phyloP scores from a whole-genome alignment of 2,888 invertebrate genomes.

The Nymphalis urticae region DNA sequence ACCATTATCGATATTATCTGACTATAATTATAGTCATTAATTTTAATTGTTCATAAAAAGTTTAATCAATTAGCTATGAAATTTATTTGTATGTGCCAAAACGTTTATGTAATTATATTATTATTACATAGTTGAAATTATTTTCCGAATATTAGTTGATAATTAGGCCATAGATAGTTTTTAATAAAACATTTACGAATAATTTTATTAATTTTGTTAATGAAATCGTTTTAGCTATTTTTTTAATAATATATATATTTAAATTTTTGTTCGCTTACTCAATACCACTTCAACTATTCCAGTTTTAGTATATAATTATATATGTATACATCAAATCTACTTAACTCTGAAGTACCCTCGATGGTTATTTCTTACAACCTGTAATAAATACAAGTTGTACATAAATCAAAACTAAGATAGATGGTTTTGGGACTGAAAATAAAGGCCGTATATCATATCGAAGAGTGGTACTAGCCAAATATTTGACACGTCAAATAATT shows the following conservation, averaged over 20 bases:
- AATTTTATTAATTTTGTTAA: too few relatives aligned
- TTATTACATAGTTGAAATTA: too few relatives aligned
- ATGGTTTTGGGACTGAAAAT: conserved; percentile 53
- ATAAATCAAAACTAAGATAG: conserved; percentile 60
- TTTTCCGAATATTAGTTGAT: too few relatives aligned
- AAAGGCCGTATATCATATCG: conserved; percentile 50
- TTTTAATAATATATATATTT: too few relatives aligned
- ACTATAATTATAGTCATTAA: not conserved
- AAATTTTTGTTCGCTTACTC: too few relatives aligned
- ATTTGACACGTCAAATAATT: conserved; percentile 35
- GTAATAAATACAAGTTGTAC: conserved; percentile 47
- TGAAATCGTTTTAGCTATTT: too few relatives aligned
- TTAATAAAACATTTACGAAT: too few relatives aligned
- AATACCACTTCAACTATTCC: not conserved
- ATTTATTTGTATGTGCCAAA: too few relatives aligned
- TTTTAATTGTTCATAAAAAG: not conserved
- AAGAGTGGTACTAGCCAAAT: conserved; percentile 43
- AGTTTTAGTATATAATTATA: not conserved
- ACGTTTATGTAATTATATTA: too few relatives aligned
- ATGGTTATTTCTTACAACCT: conserved; percentile 17
- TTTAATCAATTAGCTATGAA: too few relatives aligned
- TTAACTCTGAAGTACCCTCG: conserved; percentile 2
- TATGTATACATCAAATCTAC: conserved; percentile 2
- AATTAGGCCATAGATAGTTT: too few relatives aligned
- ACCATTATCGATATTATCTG: not conserved